phyloP scores from a whole-genome alignment of 2,888 invertebrate genomes.

The Stenurella melanura region DNA sequence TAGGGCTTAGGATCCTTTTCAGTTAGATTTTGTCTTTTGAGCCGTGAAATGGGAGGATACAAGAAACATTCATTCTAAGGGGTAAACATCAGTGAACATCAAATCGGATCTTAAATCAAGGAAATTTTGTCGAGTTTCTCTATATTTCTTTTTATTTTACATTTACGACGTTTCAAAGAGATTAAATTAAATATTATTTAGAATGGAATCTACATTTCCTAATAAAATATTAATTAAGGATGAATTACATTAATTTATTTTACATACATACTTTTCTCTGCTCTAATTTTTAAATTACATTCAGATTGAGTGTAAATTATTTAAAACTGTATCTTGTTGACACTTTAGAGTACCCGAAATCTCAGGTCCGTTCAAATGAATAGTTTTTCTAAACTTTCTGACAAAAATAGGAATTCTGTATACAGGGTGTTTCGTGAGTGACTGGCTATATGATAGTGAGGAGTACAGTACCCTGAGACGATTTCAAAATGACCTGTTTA shows the following conservation, averaged over 20 bases:
- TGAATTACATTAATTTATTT: background rate
- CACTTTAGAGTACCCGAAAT: no score
- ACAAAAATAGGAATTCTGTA: no score
- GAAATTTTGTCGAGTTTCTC: conserved; percentile 28
- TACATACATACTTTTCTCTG: background rate
- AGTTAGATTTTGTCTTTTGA: conserved; percentile 22
- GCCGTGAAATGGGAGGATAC: conserved; percentile 30
- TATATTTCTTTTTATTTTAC: background rate
- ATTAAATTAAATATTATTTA: background rate
- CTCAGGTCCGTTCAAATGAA: no score
- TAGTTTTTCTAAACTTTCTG: no score
- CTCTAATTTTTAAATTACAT: background rate
- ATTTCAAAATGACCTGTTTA: no score
- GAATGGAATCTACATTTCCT: background rate
- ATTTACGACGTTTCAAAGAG: background rate
- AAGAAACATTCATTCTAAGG: conserved; percentile 19
- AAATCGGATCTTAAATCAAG: conserved; percentile 17
- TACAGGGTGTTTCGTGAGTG: no score
- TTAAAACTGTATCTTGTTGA: no score
- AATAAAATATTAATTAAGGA: background rate
- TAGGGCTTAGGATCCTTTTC: conserved; percentile 18
- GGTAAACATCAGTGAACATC: conserved; percentile 26
- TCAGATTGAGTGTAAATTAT: no score
- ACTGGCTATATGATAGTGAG: no score
- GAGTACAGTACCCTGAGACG: no score